Base-by-base conservation (phyloP, 2,797 vertebrate genomes). In the Gobio occitaniae region DNA sequence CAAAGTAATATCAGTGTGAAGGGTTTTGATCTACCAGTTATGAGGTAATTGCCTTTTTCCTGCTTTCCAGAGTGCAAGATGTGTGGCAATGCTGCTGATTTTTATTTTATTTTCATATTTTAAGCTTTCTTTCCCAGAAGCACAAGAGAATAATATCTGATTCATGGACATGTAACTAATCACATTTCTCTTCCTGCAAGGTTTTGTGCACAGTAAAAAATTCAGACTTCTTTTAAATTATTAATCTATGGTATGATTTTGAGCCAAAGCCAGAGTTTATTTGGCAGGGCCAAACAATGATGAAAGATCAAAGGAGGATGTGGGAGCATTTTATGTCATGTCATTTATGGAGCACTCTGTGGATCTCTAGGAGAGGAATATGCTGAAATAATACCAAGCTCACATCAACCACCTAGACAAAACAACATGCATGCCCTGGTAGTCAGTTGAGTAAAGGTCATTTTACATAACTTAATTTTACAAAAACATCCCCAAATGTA, bases 281-380 rank as follows among this genome's bases (percentile, higher is more conserved):
- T 89, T 91, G 93, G 91, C 89, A 86, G 1, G 83, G 48, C 32
- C 68, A 66, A 86, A 92, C 90, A 90, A 89, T 88, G 75, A 56
- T 41, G 88, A 9, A 86, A 88, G 89, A 89, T 92, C 90, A 92
- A 91, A 92, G 86, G 86, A 82, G 82, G 88, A 86, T n/a, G 76
- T 83, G 88, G 88, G 86, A 78, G 91, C 91, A 93, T 94, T 94
- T 93, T 94, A 93, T 93, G 91, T 91, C 91, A 88, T 32, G 44
- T 74, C 86, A 90, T 88, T 48, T 87, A 88, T 87, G 76, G 16
- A 65, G 87, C 88, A 75, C 85, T 86, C 77, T 66, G 70, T 87
- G 90, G 90, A 89, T 71, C 77, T 59, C 79, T 66, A 81, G 65
- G n/a, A 88, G 85, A 87, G 86, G 85, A 82, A 88, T 87, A 84